phyloP scores from a whole-genome alignment of 2,113 vertebrate genomes.

The Prolemur simus region DNA sequence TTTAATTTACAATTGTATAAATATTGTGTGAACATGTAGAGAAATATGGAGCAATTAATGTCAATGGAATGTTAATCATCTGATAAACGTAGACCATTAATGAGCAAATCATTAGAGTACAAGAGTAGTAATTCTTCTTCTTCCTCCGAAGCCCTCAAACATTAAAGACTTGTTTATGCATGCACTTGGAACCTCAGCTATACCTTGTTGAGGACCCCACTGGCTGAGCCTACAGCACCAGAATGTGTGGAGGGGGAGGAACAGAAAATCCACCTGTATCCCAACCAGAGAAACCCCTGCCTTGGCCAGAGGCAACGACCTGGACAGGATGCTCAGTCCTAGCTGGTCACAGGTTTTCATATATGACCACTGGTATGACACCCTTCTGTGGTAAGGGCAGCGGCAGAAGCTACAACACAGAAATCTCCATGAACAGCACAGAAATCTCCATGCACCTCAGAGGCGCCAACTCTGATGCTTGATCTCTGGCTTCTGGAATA shows the following conservation, averaged over 20 bases:
- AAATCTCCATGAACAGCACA: not conserved
- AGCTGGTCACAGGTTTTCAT: not conserved
- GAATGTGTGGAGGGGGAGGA: not conserved
- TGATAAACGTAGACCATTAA: not conserved
- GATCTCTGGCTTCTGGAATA: not conserved
- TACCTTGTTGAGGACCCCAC: not conserved
- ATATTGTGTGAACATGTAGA: not conserved
- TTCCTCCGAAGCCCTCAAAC: not conserved
- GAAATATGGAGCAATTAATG: not conserved
- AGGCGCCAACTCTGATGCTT: not conserved
- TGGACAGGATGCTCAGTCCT: not conserved
- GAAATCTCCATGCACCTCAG: not conserved
- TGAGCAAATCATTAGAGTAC: not conserved
- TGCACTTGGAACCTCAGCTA: not conserved
- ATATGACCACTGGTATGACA: not conserved
- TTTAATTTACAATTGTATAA: not conserved
- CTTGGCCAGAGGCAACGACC: not conserved
- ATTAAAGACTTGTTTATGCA: not conserved
- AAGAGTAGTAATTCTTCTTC: not conserved
- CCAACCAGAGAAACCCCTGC: not conserved
- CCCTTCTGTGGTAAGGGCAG: not conserved
- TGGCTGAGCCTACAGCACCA: not conserved
- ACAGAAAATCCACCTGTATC: not conserved
- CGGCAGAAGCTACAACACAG: not conserved
- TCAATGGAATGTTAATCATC: not conserved